Evolutionary conservation across 2,113 vertebrate species (phyloP).

Genomic region (Acrocephalus kingi): DNA sequence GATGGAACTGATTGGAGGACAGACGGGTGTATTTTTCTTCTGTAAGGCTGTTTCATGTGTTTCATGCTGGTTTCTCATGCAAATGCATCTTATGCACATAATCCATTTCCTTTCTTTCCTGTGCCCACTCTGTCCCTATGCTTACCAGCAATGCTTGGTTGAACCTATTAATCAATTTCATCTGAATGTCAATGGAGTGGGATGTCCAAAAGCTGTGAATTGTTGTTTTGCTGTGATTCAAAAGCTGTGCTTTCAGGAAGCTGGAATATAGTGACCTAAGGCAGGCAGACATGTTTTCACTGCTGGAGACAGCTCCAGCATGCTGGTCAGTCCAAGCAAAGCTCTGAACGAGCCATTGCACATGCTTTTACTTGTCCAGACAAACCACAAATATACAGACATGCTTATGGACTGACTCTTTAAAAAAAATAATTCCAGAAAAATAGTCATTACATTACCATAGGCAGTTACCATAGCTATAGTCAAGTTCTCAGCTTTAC

Average conservation of each 20-base stretch:
- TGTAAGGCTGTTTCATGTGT: background rate
- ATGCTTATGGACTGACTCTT: background rate
- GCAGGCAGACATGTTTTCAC: background rate
- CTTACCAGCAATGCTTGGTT: background rate
- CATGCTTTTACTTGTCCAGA: background rate
- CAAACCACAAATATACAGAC: background rate
- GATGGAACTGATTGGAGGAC: background rate
- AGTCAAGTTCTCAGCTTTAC: background rate
- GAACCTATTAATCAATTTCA: background rate
- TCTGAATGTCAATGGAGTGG: background rate
- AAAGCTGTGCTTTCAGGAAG: background rate
- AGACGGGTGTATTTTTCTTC: background rate
- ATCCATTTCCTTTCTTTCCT: background rate
- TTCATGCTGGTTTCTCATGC: background rate
- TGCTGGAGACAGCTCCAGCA: background rate
- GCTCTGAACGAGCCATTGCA: background rate
- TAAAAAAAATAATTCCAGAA: background rate
- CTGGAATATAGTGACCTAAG: background rate
- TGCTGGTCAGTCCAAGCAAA: background rate
- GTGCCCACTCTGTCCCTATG: accelerated
- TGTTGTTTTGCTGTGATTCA: background rate
- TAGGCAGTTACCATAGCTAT: background rate
- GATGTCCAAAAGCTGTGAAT: background rate
- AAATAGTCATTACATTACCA: background rate
- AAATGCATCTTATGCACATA: background rate